These are phyloP conservation scores for Oncorhynchus nerka DNA, from an alignment of 2,113 vertebrate genomes.

Conservation along the genomic window DNA sequence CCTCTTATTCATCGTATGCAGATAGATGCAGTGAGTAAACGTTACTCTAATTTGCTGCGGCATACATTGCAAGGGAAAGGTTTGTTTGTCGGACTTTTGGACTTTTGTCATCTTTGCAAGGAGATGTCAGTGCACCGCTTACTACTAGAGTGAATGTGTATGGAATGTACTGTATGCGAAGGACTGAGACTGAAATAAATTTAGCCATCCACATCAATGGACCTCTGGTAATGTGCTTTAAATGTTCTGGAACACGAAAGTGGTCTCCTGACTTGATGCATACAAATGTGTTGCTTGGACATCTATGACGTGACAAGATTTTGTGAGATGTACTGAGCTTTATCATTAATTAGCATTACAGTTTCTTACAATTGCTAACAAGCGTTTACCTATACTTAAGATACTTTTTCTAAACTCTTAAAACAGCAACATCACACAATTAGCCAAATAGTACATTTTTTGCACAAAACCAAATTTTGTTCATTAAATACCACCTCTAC, in stretches of 20 bases:
- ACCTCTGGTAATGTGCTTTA: too few relatives aligned
- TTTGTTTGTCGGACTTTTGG: constrained; percentile 11
- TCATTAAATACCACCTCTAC: not conserved
- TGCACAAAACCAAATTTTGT: constrained; percentile 30
- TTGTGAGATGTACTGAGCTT: constrained; percentile 45
- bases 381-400: too few relatives aligned
- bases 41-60: too few relatives aligned
- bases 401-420: too few relatives aligned
- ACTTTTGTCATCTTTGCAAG: not conserved
- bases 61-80: not conserved
- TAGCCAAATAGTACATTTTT: too few relatives aligned
- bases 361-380: too few relatives aligned
- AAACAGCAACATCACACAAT: too few relatives aligned
- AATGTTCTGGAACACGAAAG: not conserved
- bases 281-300: constrained; percentile 47
- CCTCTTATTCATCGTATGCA: constrained; percentile 24
- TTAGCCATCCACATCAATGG: too few relatives aligned
- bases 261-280: not conserved
- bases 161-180: too few relatives aligned
- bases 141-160: not conserved
- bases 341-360: constrained; percentile 48
- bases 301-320: constrained; percentile 49
- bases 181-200: too few relatives aligned
- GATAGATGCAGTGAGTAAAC: constrained; percentile 5
- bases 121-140: not conserved